These are phyloP conservation scores for Psittacula cyanocephala DNA, from an alignment of 2,113 vertebrate species.

Conservation along the genomic window DNA sequence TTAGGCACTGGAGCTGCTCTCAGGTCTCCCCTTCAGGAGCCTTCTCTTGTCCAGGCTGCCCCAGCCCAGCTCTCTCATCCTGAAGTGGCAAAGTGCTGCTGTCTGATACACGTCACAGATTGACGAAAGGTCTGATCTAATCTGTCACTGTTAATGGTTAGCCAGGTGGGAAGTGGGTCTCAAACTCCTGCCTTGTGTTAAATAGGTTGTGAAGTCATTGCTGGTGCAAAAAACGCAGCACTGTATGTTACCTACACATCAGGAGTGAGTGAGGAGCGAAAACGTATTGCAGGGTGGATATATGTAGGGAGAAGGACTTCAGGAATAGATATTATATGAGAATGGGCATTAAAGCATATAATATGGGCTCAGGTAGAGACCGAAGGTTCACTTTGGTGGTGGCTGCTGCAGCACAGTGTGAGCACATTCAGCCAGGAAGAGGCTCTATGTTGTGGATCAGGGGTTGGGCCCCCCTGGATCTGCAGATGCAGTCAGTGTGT, in stretches of 20 bases:
- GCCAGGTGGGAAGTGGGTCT: not conserved
- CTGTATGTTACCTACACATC: accelerated
- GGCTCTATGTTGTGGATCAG: not conserved
- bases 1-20: not conserved
- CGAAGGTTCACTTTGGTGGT: accelerated
- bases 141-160: not conserved
- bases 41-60: not conserved
- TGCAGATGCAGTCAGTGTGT: accelerated
- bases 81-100: not conserved
- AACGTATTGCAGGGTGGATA: not conserved
- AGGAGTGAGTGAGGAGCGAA: not conserved
- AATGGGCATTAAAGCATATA: not conserved
- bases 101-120: not conserved
- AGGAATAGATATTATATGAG: not conserved
- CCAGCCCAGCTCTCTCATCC: not conserved
- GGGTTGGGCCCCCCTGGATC: not conserved
- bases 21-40: not conserved
- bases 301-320: not conserved
- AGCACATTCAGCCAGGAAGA: accelerated
- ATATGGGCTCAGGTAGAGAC: not conserved
- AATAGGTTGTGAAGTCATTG: not conserved
- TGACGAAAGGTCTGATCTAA: not conserved
- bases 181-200: not conserved
- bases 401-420: not conserved
- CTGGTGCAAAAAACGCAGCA: not conserved